Conservation (phyloP, 2,113 vertebrate species). For the Eulacestoma nigropectus region DNA sequence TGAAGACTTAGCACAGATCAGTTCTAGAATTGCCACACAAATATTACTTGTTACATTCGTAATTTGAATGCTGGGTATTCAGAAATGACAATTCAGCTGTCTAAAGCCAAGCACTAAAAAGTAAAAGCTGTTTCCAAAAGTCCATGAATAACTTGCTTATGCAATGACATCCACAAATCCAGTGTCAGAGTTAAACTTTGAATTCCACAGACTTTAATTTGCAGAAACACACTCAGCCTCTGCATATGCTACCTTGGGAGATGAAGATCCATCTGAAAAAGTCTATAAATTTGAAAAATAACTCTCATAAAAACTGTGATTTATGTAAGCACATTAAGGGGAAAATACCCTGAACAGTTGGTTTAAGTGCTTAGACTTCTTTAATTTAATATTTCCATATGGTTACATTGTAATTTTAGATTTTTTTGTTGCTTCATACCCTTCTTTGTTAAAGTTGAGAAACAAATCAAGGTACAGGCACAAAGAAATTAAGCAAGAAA, state of each 20-base stretch:
- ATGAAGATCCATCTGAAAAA: slow-evolving; percentile 34
- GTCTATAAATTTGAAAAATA: slow-evolving; percentile 56
- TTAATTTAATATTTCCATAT: slow-evolving; percentile 57
- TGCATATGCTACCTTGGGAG: slow-evolving; percentile 8
- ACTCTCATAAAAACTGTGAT: slow-evolving; percentile 49
- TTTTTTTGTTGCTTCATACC: slow-evolving; percentile 9
- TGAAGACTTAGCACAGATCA: neutral
- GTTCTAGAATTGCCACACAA: neutral
- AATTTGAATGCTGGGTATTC: neutral
- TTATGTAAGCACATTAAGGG: slow-evolving; percentile 44
- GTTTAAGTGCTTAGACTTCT: slow-evolving; percentile 40
- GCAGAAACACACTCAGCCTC: neutral
- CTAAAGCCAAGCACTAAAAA: neutral
- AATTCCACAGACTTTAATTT: neutral
- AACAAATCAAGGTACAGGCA: slow-evolving; percentile 45
- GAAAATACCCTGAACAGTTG: slow-evolving; percentile 54
- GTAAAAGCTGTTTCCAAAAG: neutral
- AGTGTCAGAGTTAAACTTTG: neutral
- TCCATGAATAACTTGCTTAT: neutral
- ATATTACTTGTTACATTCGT: neutral
- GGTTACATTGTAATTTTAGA: slow-evolving; percentile 41
- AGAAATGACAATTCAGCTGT: neutral
- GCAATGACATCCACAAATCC: neutral
- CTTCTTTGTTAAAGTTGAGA: slow-evolving; percentile 36
- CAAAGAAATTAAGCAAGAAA: slow-evolving; percentile 42